Base-by-base conservation (phyloP, 2,888 invertebrate genomes). In the Heteropelma amictum region DNA sequence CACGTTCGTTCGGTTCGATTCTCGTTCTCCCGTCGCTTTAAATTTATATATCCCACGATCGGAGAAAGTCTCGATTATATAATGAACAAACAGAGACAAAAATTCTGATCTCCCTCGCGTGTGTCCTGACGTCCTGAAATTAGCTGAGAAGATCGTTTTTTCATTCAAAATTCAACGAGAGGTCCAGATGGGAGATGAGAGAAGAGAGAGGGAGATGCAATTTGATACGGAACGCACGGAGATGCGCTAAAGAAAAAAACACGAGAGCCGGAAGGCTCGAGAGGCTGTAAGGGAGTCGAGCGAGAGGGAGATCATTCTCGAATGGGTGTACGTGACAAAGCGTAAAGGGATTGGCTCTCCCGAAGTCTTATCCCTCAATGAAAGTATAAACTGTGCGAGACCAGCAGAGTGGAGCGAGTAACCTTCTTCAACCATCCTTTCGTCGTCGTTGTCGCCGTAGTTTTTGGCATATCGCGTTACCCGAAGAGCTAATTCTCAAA, bases 251-350 rank as follows among this genome's bases (percentile, higher is more conserved):
- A n/a, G n/a, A n/a, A n/a, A n/a, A n/a, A n/a, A n/a, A n/a, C n/a
- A n/a, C n/a, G n/a, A 12, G 40, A 42, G 12, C 40, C 14, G 14
- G 33, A 17, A 30, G 33, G 33, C 17, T 53, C 4, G n/a, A 26
- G 21, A 7, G 42, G 2, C 19, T 35, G 47, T 60, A 54, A 8
- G 26, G 33, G 60, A 56, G 49, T 53, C 10, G 30, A 3, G 49
- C 49, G 47, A 8, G 38, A 53, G 42, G 23, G 71, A 65, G 68
- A 71, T 65, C 70, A 70, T 68, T 68, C 58, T 68, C 56, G 49
- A 49, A 19, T 49, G 61, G 51, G 71, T n/a, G n/a, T 68, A 76
- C 71, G 71, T 76, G 75, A 71, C 75, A 63, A 76, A 63, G 68
- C 68, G 67, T 68, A 58, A 76, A 38, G 63, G 63, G 71, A 76